These are phyloP conservation scores for Calycopis cecrops DNA, from an alignment of 1,140 invertebrate genomes.

Conservation along the genomic window DNA sequence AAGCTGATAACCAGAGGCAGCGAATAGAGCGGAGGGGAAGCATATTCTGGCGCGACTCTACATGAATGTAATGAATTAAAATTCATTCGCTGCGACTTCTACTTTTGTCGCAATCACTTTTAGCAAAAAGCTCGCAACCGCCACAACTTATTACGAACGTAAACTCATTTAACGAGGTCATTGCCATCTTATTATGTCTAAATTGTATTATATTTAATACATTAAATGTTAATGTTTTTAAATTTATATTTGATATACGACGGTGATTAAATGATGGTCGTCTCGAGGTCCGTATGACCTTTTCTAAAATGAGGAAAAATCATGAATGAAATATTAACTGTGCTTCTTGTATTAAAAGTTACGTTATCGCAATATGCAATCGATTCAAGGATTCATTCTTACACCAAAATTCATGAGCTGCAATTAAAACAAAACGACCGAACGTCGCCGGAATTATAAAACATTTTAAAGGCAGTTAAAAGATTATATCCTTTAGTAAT, in stretches of 20 bases:
- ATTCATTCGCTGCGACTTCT: constrained; percentile 60
- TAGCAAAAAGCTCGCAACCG: constrained; percentile 39
- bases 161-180: not conserved
- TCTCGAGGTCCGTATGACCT: constrained; percentile 48
- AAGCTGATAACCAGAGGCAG: constrained; percentile 72
- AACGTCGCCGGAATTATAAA: constrained; percentile 8
- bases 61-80: constrained; percentile 73
- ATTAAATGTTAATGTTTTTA: not conserved
- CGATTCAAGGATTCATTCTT: constrained; percentile 48
- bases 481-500: constrained; percentile 10
- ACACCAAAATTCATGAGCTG: constrained; percentile 41
- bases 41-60: constrained; percentile 68
- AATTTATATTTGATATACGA: not conserved
- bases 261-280: constrained; percentile 14
- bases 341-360: constrained; percentile 17
- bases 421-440: constrained; percentile 46
- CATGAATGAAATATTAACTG: constrained; percentile 26
- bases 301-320: constrained; percentile 42
- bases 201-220: not conserved
- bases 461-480: constrained; percentile 8
- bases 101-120: constrained; percentile 48
- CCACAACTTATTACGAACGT: not conserved
- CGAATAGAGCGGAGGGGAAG: constrained; percentile 68
- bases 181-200: not conserved
- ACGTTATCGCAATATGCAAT: constrained; percentile 37